Evolutionary conservation across 2,888 invertebrate genomes (phyloP), one percentile per base, ranked within the genome.

Genomic region (Orthosia cruda): DNA sequence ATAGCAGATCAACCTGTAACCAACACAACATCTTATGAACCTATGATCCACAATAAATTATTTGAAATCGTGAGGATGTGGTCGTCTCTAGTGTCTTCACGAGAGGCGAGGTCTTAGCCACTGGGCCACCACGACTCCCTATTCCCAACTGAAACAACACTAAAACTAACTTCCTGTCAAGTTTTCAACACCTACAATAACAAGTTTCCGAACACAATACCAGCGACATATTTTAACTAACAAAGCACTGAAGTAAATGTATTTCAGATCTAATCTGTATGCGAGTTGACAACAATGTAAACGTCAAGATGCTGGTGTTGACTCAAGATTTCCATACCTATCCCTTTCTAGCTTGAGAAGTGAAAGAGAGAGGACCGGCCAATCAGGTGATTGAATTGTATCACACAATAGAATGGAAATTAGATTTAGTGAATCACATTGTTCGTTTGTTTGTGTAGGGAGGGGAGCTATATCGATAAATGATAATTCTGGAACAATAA

Each of bases 341-440:
- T 80, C 80, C n/a, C 58, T 58, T n/a, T 82, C 75, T 58, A 49
- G 45, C 73, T 57, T 5, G 0, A 20, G 72, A 62, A 63, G 77
- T 71, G 12, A 68, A 69, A 84, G 9, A 74, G 71, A 66, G 81
- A 78, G 20, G 54, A 72, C 45, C 18, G 65, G 77, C 75, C 83
- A 88, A 87, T 84, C 87, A 86, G 79, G 83, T 85, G 87, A 88
- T 88, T 83, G 81, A 84, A 87, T 88, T 87, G 80, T 85, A 87
- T 87, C 72, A 71, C 72, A 86, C 74, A 84, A 81, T 81, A 74
- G 71, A 84, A 87, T 84, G 70, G 82, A 84, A 87, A 88, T 85
- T 81, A 88, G 88, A 86, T 88, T 88, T 78, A 80, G 75, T 70
- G 78, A 80, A 85, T 84, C 81, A 74, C 69, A 59, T 74, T 77